These are phyloP conservation scores for Phymanthus crucifer DNA, from an alignment of 92 coral and sea anemone genomes.

Conservation along the genomic window DNA sequence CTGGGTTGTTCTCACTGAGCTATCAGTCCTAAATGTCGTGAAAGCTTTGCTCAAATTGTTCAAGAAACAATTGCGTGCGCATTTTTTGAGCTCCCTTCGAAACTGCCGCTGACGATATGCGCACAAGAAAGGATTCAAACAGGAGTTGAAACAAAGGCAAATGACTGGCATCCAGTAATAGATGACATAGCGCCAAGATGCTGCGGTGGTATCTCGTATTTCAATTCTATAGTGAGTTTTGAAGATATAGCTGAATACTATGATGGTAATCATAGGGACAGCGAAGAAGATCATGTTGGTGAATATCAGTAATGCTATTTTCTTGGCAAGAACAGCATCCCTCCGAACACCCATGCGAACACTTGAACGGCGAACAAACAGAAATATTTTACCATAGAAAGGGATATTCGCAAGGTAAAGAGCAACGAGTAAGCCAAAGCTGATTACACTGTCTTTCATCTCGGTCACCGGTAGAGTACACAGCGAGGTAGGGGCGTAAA, in stretches of 20 bases:
- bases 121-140: conserved; percentile 46
- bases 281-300: conserved; percentile 43
- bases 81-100: conserved; percentile 33
- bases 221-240: not conserved
- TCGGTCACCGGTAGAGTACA: conserved; percentile 32
- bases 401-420: conserved; percentile 41
- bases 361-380: conserved; percentile 39
- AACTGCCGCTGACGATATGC: conserved; percentile 50
- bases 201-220: not conserved
- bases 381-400: conserved; percentile 36
- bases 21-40: conserved; percentile 30
- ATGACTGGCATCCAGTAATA: conserved; percentile 31
- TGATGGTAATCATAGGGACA: conserved; percentile 29
- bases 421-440: conserved; percentile 26
- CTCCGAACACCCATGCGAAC: conserved; percentile 46
- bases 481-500: conserved; percentile 1
- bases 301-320: conserved; percentile 26
- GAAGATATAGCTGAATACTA: conserved; percentile 9
- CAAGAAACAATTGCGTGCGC: conserved; percentile 36
- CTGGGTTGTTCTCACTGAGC: conserved; percentile 36
- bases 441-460: conserved; percentile 12
- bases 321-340: conserved; percentile 43
- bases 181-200: conserved; percentile 2
- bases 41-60: conserved; percentile 33
- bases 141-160: conserved; percentile 38